Base-by-base conservation (phyloP, 2,888 invertebrate species). In the Euplexia lucipara region DNA sequence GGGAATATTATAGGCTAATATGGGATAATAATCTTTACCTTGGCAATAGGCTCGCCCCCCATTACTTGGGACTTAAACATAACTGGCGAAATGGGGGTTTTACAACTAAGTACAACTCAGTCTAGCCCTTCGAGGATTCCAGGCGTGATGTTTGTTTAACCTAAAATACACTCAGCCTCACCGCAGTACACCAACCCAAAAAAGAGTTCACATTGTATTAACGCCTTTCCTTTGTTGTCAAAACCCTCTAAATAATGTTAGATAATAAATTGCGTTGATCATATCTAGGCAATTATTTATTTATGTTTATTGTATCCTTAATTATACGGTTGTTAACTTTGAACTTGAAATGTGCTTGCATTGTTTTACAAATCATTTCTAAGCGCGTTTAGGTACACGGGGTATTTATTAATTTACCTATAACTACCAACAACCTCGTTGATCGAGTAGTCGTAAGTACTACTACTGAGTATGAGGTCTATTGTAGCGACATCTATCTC, bases 301-400 rank as follows among this genome's bases (percentile, higher is more conserved):
- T 52, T 65, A 52, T 42, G 74, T 73, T 68, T 53, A 68, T 65
- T 73, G 67, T 67, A 65, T 52, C 35, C 41, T 73, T 73, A 22
- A 73, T 68, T 73, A 35, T 42, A 53, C 32, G 66, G 35, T 73
- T 42, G 66, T 47, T 47, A 53, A 42, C 22, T 65, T 48, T 26
- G 18, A 72, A 39, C 35, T 67, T 48, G 3, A 34, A 67, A 39
- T 66, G 41, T 18, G 34, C 48, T 51, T 45, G 64, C 30, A 52
- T 32, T 62, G 34, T 42, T 5, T n/a, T 42, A 70, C 32, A 26
- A 18, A 18, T 45, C 4, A 34, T 59, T 18, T 34, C 7, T 7
- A 3, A 9, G n/a, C 20, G 16, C 18, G 34, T n/a, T n/a, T n/a
- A n/a, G n/a, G n/a, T n/a, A 41, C 45, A 45, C 39, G 3, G 16